Evolutionary conservation across 2,797 vertebrate genomes (phyloP), one percentile per base, ranked within the genome.

Genomic region (Ispidina picta): DNA sequence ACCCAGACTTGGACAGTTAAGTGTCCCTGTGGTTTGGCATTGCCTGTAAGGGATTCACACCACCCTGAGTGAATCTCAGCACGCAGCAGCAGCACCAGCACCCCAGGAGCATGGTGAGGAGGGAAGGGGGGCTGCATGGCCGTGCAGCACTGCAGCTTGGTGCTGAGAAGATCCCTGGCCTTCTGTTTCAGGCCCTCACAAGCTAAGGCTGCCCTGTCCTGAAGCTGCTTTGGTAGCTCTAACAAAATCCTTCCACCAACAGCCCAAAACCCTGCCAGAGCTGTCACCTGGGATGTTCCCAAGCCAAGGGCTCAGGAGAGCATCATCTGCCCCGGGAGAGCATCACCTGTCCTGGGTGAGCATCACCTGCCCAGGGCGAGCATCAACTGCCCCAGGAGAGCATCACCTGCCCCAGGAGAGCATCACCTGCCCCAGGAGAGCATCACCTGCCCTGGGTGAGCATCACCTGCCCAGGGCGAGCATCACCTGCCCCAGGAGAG

Each of bases 91-190:
- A 37, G 37, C 56, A 15, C 37, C 37, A 35, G 52, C 56, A 13
- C 37, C 20, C 41, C 0, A 4, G 37, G 20, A 26, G 49, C 49
- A 6, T 0, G 3, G 23, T 0, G 20, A 35, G 55, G 2, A 19
- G 28, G 63, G 15, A 2, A 5, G n/a, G 6, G 63, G 58, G 44
- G 18, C 33, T 1, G 51, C n/a, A 3, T 72, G 55, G 9, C 49
- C 10, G 4, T 8, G 3, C 60, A 9, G 41, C 26, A 2, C 5
- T 23, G 48, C 1, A 1, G 29, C 6, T 22, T 17, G 39, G 56
- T 23, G 81, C 44, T 5, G 26, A 37, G 31, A 29, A 44, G 55
- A n/a, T 5, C 12, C 13, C 3, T 10, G 35, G 18, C 22, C 52
- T 23, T 16, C 11, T 0, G 0, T 16, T 20, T 75, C 66, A 33